Conservation (phyloP, 2,797 vertebrate species). For the Crypturellus tataupa region DNA sequence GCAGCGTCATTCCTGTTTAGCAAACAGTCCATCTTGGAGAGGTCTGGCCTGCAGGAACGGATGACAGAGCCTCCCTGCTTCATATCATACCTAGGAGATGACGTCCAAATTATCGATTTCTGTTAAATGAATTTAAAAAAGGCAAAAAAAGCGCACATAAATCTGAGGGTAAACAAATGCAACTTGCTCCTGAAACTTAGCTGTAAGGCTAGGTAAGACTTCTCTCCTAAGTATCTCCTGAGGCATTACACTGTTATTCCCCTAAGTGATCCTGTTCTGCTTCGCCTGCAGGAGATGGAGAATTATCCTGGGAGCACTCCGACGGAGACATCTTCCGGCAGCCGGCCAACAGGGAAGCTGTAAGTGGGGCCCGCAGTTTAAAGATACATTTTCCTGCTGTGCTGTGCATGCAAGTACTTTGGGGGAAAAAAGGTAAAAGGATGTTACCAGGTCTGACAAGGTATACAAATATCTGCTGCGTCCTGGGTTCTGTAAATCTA, state of each 20-base stretch:
- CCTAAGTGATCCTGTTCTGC: constrained; percentile 6
- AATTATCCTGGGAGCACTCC: constrained; percentile 83
- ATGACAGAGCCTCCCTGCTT: background rate
- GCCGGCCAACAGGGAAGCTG: constrained; percentile 86
- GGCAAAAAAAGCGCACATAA: background rate
- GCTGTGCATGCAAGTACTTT: background rate
- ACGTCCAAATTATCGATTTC: background rate
- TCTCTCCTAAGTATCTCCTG: background rate
- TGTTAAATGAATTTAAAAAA: background rate
- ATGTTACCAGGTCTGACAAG: background rate
- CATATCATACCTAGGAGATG: background rate
- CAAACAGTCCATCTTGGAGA: background rate
- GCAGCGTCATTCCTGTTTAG: background rate
- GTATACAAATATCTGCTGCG: background rate
- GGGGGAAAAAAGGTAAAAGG: background rate
- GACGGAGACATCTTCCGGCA: constrained; percentile 84
- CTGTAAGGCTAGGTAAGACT: background rate
- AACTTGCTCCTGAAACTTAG: background rate
- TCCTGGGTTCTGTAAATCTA: background rate
- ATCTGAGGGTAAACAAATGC: background rate
- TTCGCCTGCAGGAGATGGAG: constrained; percentile 80
- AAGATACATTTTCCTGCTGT: background rate
- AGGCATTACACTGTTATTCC: background rate
- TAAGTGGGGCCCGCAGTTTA: constrained; percentile 75
- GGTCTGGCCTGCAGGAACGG: no score